Evolutionary conservation across 2,797 vertebrate species (phyloP), one percentile per base, ranked within the genome.

Genomic region (Ptychobarbus kaznakovi): DNA sequence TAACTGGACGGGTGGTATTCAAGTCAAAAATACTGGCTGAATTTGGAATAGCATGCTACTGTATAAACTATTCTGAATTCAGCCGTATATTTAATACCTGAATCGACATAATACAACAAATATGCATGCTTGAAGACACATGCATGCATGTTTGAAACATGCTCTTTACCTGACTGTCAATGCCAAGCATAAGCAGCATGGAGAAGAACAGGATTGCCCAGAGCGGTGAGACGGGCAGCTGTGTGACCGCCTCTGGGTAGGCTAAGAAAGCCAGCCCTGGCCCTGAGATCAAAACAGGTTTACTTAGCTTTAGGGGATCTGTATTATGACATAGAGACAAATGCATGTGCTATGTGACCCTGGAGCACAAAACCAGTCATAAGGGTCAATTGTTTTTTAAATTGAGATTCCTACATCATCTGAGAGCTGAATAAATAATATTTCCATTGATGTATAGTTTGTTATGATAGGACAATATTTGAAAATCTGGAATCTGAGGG

Each of bases 131-230:
- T 38, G 3, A n/a, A 76, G 2, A n/a, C 74, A 76, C 73, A 22
- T 18, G 11, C 51, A 8, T n/a, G 32, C 12, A 9, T 40, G 12
- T 58, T 13, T 40, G 74, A 40, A 40, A 53, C 18, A 3, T 61
- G 75, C 4, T 32, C 83, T 91, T 96, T 96, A 99, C 98, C 97
- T 99, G 98, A 89, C 98, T 99, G 95, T 99, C 98, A 69, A 99
- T 99, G 87, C 98, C 98, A 51, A 99, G 95, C 98, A 99, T 99
- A 84, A 99, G 96, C 90, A 99, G 93, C 98, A 99, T 99, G 86
- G 98, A 99, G 95, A 99, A 99, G 94, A 99, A 99, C 46, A 99
- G 95, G 85, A 99, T 95, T 87, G 98, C 97, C 96, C 96, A 99
- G 80, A 99, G 92, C 0, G 98, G 98, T 87, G 98, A 99, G 87